Evolutionary conservation across 2,797 vertebrate genomes (phyloP).

Genomic region (Notamacropus eugenii): DNA sequence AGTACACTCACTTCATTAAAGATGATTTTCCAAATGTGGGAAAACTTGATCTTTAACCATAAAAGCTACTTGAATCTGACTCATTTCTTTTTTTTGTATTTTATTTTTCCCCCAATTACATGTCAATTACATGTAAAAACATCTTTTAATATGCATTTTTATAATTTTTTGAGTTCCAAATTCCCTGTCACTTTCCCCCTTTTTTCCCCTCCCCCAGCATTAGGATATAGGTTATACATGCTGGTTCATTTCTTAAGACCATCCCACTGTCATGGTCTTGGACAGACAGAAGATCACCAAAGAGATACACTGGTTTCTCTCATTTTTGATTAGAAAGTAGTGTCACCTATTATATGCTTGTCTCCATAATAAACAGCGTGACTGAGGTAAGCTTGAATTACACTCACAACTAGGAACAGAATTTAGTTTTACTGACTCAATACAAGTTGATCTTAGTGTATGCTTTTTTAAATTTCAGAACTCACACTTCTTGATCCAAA

Average conservation of each 20-base stretch:
- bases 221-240: neutral
- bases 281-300: neutral
- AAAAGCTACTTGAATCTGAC: neutral
- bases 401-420: conserved; percentile 4
- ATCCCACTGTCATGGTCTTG: neutral
- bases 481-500: neutral
- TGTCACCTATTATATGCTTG: neutral
- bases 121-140: neutral
- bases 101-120: neutral
- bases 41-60: neutral
- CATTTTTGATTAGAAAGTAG: neutral
- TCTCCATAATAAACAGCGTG: neutral
- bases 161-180: neutral
- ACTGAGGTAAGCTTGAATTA: neutral
- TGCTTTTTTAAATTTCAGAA: conserved; percentile 4
- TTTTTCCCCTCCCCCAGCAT: neutral
- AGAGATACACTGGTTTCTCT: neutral
- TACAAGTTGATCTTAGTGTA: neutral
- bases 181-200: neutral
- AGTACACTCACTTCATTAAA: neutral
- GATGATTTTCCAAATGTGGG: neutral
- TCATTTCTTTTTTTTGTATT: neutral
- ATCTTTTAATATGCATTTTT: neutral
- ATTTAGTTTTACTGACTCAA: neutral
- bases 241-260: neutral